Percentiles rank a stretch among this genome's conserved stretches.
Conservation (phyloP, 1,140 invertebrate species). For the Heliconius nattereri region DNA sequence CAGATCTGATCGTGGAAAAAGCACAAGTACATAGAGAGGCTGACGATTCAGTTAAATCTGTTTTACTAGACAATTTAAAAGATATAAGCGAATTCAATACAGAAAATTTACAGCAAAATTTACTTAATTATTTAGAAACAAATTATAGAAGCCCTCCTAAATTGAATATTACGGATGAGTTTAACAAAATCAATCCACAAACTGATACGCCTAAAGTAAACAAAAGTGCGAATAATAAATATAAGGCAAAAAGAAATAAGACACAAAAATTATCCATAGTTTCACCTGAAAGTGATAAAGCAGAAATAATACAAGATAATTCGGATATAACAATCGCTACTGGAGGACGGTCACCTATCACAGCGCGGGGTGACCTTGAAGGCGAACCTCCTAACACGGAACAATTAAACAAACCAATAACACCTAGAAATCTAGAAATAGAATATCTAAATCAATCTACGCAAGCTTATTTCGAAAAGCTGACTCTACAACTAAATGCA, state of each 20-base stretch:
- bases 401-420: conserved; percentile 42
- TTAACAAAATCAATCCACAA: conserved; percentile 22
- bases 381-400: conserved; percentile 51
- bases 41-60: conserved; percentile 46
- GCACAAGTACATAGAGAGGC: conserved; percentile 30
- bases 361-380: conserved; percentile 53
- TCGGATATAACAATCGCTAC: conserved; percentile 51
- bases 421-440: conserved; percentile 50
- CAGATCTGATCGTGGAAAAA: conserved; percentile 58
- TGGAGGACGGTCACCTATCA: conserved; percentile 56
- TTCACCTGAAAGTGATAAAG: conserved; percentile 13
- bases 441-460: conserved; percentile 48
- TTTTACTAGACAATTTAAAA: conserved; percentile 54
- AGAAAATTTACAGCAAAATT: conserved; percentile 56
- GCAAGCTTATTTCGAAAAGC: conserved; percentile 49
- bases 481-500: conserved; percentile 42
- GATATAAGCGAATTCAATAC: conserved; percentile 53
- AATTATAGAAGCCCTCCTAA: conserved; percentile 39
- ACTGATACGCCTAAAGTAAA: not conserved
- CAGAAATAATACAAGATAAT: conserved; percentile 8
- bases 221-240: not conserved
- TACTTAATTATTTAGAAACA: conserved; percentile 49
- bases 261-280: not conserved
- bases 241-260: conserved; percentile 20
- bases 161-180: conserved; percentile 40